phyloP scores from a whole-genome alignment of 2,113 vertebrate genomes.

The Galemys pyrenaicus region DNA sequence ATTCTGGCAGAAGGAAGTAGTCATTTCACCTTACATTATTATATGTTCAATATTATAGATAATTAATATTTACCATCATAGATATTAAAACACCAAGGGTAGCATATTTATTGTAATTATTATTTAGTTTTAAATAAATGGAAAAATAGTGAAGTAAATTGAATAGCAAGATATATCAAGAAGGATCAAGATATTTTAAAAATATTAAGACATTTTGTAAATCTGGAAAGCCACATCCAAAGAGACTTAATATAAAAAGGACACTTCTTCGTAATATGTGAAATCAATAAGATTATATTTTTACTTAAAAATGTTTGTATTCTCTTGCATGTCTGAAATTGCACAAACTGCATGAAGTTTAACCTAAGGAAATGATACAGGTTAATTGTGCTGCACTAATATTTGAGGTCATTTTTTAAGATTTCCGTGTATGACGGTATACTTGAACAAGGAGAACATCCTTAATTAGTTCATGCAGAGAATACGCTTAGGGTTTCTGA shows the following conservation, averaged over 20 bases:
- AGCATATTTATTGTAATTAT: neutral
- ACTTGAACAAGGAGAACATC: neutral
- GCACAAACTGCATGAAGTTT: neutral
- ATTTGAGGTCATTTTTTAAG: neutral
- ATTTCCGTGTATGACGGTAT: neutral
- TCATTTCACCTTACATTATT: neutral
- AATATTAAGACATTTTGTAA: neutral
- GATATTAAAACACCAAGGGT: neutral
- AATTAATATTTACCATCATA: neutral
- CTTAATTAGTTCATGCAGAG: neutral
- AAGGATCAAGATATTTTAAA: neutral
- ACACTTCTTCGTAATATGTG: neutral
- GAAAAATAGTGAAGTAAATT: neutral
- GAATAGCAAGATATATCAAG: neutral
- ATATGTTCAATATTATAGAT: neutral
- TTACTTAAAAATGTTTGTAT: neutral
- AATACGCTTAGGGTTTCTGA: neutral
- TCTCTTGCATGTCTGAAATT: neutral
- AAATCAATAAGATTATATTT: neutral
- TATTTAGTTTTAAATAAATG: neutral
- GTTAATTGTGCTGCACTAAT: neutral
- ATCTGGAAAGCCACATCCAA: neutral
- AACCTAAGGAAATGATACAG: neutral
- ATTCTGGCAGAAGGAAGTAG: neutral
- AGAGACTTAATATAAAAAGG: neutral